phyloP scores from a whole-genome alignment of 2,888 invertebrate species.

The Cephus pulcher region DNA sequence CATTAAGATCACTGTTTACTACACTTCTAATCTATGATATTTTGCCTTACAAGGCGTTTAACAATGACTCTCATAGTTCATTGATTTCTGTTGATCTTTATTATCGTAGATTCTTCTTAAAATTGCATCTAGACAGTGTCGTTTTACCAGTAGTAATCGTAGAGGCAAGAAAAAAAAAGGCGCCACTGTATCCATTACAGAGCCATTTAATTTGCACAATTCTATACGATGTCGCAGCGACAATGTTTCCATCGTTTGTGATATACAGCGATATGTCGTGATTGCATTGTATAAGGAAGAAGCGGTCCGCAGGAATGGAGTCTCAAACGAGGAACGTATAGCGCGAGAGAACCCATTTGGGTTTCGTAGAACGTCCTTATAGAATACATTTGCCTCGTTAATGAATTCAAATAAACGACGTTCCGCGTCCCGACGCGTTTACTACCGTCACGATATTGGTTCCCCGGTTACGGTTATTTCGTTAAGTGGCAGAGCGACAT shows the following conservation, averaged over 20 bases:
- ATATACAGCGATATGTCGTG: not conserved
- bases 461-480: not conserved
- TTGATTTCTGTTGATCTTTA: conserved; percentile 37
- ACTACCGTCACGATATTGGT: not conserved
- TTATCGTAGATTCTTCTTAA: not conserved
- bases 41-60: conserved; percentile 24
- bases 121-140: not conserved
- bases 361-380: not conserved
- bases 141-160: not conserved
- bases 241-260: not conserved
- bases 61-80: conserved; percentile 46
- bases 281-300: not conserved
- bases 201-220: not conserved
- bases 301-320: not conserved
- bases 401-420: not conserved
- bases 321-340: not conserved
- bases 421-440: not conserved
- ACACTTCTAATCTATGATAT: conserved; percentile 44
- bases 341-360: not conserved
- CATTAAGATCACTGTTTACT: conserved; percentile 59
- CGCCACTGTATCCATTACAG: not conserved
- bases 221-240: not conserved
- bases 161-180: not conserved
- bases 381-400: not conserved
- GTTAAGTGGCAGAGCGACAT: not conserved